Percentiles rank a stretch among this genome's conserved stretches.
phyloP scores from a whole-genome alignment of 2,797 vertebrate species.

The Cryptoprocta ferox region DNA sequence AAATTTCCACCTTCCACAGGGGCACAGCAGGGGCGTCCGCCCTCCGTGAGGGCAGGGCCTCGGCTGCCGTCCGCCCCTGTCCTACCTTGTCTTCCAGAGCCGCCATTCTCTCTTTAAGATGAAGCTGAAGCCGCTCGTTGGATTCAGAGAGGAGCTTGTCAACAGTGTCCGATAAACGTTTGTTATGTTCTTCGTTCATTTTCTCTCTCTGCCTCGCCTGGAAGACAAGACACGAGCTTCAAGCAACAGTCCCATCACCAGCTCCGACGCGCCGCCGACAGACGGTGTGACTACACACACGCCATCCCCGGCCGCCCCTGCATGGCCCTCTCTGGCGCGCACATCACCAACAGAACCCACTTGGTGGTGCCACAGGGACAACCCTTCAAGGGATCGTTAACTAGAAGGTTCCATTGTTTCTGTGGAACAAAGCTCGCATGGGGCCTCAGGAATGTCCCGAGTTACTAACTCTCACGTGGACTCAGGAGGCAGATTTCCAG shows the following conservation, averaged over 20 bases:
- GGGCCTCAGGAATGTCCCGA: not conserved
- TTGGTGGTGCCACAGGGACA: fast-evolving
- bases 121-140: conserved; percentile 97
- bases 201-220: conserved; percentile 97
- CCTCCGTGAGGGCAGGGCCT: too few species aligned
- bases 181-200: conserved; percentile 99
- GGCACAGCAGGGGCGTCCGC: fast-evolving
- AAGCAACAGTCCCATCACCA: too few species aligned
- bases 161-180: conserved; percentile 96
- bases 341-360: fast-evolving
- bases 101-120: conserved; percentile 98
- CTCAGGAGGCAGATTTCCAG: fast-evolving
- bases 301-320: fast-evolving
- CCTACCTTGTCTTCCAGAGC: conserved; percentile 96
- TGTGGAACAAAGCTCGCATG: too few species aligned
- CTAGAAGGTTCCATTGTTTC: not conserved
- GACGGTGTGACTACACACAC: fast-evolving
- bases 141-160: conserved; percentile 98
- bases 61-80: too few species aligned
- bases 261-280: fast-evolving
- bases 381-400: not conserved
- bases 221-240: not conserved
- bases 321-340: fast-evolving
- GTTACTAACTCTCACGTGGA: too few species aligned
- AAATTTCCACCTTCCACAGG: not conserved